Base-by-base conservation (phyloP, 2,797 vertebrate genomes). In the Coregonus sp. region DNA sequence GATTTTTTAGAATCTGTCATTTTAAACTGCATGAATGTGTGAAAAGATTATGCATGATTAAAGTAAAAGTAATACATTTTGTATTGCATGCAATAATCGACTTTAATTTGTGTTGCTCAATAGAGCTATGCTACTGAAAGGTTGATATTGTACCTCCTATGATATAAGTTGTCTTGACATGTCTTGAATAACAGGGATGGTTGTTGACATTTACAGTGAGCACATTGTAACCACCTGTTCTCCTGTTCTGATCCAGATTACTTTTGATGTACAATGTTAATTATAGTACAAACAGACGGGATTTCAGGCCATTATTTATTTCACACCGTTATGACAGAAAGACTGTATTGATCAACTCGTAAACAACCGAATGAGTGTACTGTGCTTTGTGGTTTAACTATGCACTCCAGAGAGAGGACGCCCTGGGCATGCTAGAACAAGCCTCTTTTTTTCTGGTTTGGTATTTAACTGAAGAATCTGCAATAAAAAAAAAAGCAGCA, bases 401-500 rank as follows among this genome's bases (percentile, higher is more conserved):
- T 95, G 95, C 94, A 95, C 93, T 94, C 89, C 89, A 92, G 90
- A 91, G 90, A 93, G 92, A 25, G 25, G 25, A 1, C 25, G 90
- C 92, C 59, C 82, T 86, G 84, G 88, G 93, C 92, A 94, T 95
- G 93, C 89, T 88, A 80, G 89, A 88, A 90, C 91, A 84, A 92
- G 89, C 90, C 92, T 93, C 89, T 91, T 33, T 89, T 33, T 89
- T 87, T 91, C 91, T 92, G 93, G 90, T 92, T 95, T 95, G 94
- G 92, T 95, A 95, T 91, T 85, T 85, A 67, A 87, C 84, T 80
- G 79, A 83, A 79, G 77, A 82, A 86, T 86, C 25, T 95, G 94
- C 95, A 95, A 95, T 95, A 95, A 95, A 94, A 40, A 92, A 95
- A 95, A 94, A 40, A 92, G 89, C 90, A 95, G 94, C 95, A 95